A percentile compares a stretch with the other conserved stretches of the same genome.
Conservation (phyloP, 2,797 vertebrate genomes). For the Picus viridis region DNA sequence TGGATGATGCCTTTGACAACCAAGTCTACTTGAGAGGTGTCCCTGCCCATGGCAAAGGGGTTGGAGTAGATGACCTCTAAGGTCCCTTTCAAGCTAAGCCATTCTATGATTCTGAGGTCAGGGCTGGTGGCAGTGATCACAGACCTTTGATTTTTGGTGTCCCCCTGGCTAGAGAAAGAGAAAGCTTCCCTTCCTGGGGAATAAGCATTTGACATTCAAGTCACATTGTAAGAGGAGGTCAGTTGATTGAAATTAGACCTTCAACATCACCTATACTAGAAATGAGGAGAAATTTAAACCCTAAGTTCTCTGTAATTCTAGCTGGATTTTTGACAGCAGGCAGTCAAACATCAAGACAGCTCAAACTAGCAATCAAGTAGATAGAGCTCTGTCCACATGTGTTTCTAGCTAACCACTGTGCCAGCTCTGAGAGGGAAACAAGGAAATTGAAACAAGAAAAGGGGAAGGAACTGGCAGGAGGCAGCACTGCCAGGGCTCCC, state of each 20-base stretch:
- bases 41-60: too few species aligned
- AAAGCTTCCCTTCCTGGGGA: fast-evolving
- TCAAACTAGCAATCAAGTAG: background rate
- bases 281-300: background rate
- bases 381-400: fast-evolving
- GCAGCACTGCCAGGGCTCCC: background rate
- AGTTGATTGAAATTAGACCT: background rate
- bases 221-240: background rate
- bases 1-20: too few species aligned
- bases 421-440: background rate
- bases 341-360: background rate
- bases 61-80: too few species aligned
- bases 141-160: background rate
- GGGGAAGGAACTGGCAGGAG: background rate
- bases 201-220: background rate
- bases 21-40: too few species aligned
- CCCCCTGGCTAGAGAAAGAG: fast-evolving
- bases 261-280: background rate
- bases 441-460: background rate
- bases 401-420: background rate
- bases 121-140: too few species aligned
- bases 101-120: background rate
- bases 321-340: background rate
- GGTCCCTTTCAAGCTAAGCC: too few species aligned
- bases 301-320: background rate